These are phyloP conservation scores for Spodoptera exigua DNA, from an alignment of 2,888 invertebrate genomes.

Conservation along the genomic window DNA sequence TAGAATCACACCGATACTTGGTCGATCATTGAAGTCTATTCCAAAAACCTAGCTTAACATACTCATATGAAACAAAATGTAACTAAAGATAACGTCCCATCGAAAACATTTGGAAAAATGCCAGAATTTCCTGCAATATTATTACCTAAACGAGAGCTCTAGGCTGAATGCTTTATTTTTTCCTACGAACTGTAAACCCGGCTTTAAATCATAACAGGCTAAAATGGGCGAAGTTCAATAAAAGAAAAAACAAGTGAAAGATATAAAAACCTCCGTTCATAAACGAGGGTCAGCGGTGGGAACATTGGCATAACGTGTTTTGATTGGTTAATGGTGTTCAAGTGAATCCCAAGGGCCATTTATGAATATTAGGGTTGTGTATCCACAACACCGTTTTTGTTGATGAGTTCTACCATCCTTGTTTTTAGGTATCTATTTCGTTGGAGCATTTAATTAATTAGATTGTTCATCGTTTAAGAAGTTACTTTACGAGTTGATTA, in stretches of 20 bases:
- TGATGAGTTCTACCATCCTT: conserved; percentile 59
- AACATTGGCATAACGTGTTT: conserved; percentile 57
- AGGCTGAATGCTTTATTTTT: conserved; percentile 15
- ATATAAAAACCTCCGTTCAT: conserved; percentile 35
- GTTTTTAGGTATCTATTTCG: conserved; percentile 32
- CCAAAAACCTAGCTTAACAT: too few relatives aligned
- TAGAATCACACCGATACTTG: conserved; percentile 7
- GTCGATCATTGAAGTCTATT: conserved; percentile 6
- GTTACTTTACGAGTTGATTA: conserved; percentile 39
- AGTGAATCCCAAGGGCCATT: conserved; percentile 57
- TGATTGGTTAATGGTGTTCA: conserved; percentile 63
- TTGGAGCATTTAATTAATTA: conserved; percentile 43
- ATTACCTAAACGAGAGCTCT: conserved; percentile 10
- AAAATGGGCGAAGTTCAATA: conserved; percentile 25
- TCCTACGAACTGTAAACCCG: conserved; percentile 1
- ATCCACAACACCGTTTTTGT: conserved; percentile 51
- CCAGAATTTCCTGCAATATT: conserved; percentile 32
- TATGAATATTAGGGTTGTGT: conserved; percentile 55
- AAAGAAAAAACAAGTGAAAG: conserved; percentile 33
- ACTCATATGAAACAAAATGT: too few relatives aligned
- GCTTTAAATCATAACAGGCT: conserved; percentile 31
- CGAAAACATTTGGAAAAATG: conserved; percentile 32
- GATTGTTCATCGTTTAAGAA: conserved; percentile 42
- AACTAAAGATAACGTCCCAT: too few relatives aligned
- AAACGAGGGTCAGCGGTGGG: conserved; percentile 50